A percentile compares a stretch with the other conserved stretches of the same genome.
These are phyloP conservation scores for Cyprinodon tularosa DNA, from an alignment of 2,113 vertebrate species.

Conservation along the genomic window DNA sequence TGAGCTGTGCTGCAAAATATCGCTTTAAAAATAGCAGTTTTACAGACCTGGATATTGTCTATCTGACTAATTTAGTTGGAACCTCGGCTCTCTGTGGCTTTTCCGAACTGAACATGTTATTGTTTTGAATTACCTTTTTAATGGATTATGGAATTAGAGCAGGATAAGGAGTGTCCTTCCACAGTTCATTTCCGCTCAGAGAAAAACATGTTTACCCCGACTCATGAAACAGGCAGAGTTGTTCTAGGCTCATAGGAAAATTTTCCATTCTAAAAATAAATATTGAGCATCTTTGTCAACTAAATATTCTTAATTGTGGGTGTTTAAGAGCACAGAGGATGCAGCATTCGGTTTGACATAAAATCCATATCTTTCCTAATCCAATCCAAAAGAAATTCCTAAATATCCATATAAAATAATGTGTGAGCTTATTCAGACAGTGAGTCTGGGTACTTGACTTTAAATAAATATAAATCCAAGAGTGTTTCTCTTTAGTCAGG, in stretches of 20 bases:
- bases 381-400: not conserved
- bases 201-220: conserved; percentile 45
- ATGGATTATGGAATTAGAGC: conserved; percentile 10
- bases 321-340: not conserved
- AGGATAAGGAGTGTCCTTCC: conserved; percentile 34
- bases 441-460: too few relatives aligned
- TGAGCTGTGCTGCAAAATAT: not conserved
- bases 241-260: not conserved
- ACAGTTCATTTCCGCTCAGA: conserved; percentile 34
- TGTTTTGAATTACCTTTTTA: conserved; percentile 13
- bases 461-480: not conserved
- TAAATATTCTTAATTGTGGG: not conserved
- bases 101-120: conserved; percentile 20
- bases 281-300: not conserved
- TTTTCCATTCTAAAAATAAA: not conserved
- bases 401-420: not conserved
- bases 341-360: not conserved
- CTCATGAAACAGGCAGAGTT: not conserved
- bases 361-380: not conserved
- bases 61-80: not conserved
- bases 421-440: not conserved
- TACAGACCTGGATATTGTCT: not conserved
- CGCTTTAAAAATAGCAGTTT: not conserved
- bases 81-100: not conserved
- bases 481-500: not conserved